Percentiles rank a stretch among this genome's conserved stretches.
Evolutionary conservation across 2,888 invertebrate genomes (phyloP).

Genomic region (Diarsia rubi): DNA sequence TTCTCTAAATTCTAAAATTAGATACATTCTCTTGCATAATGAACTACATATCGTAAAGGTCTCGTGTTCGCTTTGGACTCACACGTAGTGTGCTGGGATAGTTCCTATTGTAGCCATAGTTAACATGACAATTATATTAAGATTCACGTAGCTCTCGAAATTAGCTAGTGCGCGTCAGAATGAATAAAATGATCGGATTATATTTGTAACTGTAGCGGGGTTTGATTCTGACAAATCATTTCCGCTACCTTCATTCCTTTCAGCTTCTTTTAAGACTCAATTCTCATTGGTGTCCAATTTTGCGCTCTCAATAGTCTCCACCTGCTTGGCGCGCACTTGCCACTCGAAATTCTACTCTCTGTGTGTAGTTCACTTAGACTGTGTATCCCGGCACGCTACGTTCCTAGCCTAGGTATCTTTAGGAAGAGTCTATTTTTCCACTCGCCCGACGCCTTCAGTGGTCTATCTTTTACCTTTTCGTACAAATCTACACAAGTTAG

Average conservation of each 20-base stretch:
- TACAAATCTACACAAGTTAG: conserved; percentile 45
- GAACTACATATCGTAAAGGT: conserved; percentile 39
- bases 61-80: conserved; percentile 22
- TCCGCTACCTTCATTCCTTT: not conserved
- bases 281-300: not conserved
- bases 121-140: conserved; percentile 20
- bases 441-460: conserved; percentile 22
- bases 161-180: not conserved
- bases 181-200: not conserved
- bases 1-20: not conserved
- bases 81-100: conserved; percentile 32
- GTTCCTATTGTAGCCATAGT: conserved; percentile 2
- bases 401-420: conserved; percentile 19
- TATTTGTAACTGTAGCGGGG: not conserved
- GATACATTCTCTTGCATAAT: conserved; percentile 1
- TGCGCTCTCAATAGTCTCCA: not conserved
- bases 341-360: not conserved
- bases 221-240: not conserved
- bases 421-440: conserved; percentile 57
- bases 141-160: not conserved
- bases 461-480: conserved; percentile 17
- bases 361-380: conserved; percentile 5
- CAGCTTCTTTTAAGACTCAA: not conserved
- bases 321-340: not conserved
- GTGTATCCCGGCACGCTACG: conserved; percentile 22